A percentile compares a stretch with the other conserved stretches of the same genome.
phyloP scores from a whole-genome alignment of 2,797 vertebrate species.

The Phataginus tricuspis region DNA sequence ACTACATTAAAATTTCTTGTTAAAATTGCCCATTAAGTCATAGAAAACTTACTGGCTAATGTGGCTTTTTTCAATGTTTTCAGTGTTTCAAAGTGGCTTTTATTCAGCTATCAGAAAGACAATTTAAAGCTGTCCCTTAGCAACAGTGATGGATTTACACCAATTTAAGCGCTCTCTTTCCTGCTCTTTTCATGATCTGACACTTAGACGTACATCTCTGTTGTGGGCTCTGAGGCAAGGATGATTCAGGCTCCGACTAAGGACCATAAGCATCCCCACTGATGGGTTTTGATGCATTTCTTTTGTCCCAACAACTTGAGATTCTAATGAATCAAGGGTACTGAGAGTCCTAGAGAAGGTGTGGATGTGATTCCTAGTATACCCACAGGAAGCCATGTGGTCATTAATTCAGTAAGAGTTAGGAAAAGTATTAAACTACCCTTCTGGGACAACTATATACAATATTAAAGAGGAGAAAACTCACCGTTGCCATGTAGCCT shows the following conservation, averaged over 20 bases:
- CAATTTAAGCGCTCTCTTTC: neutral
- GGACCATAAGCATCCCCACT: neutral
- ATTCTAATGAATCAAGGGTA: neutral
- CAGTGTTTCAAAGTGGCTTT: conserved; percentile 16
- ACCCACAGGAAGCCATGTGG: neutral
- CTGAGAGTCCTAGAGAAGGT: neutral
- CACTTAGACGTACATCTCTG: neutral
- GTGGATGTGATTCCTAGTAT: neutral
- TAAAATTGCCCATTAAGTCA: conserved; percentile 52
- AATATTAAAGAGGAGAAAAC: neutral
- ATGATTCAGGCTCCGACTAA: neutral
- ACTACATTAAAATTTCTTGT: conserved; percentile 50
- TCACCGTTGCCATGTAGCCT: fast-evolving
- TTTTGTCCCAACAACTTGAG: neutral
- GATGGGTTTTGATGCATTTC: neutral
- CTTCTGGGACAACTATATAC: neutral
- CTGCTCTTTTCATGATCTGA: neutral
- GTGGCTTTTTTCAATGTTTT: neutral
- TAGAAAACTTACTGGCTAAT: neutral
- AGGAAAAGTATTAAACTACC: neutral
- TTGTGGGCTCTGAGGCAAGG: neutral
- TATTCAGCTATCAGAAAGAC: neutral
- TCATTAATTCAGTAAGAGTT: neutral
- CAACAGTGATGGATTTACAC: neutral
- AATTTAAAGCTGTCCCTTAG: conserved; percentile 49